phyloP scores from a whole-genome alignment of 2,888 invertebrate genomes.

The Lydus trimaculatus region DNA sequence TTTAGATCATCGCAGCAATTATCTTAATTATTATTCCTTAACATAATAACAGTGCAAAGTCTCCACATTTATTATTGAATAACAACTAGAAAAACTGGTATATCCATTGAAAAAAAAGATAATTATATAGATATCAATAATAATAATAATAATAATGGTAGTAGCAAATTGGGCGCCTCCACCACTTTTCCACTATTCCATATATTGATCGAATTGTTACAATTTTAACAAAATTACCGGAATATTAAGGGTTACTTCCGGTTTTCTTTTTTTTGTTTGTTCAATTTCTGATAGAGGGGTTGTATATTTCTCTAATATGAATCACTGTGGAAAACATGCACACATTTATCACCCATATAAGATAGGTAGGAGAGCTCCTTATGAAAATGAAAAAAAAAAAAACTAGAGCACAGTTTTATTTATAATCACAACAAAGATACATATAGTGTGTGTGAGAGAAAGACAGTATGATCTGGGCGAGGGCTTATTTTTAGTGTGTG shows the following conservation, averaged over 20 bases:
- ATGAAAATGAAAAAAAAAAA: too few species aligned
- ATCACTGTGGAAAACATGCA: background rate
- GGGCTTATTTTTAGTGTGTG: slow-evolving; percentile 34
- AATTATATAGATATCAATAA: too few species aligned
- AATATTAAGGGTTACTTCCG: background rate
- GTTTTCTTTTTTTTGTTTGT: too few species aligned
- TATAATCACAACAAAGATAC: slow-evolving; percentile 40
- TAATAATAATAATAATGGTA: background rate
- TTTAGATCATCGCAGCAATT: background rate
- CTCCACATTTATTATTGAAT: background rate
- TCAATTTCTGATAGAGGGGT: too few species aligned
- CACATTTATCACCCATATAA: background rate
- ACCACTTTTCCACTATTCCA: background rate
- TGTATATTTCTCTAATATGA: background rate
- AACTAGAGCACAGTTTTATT: slow-evolving; percentile 55
- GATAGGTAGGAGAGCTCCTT: slow-evolving; percentile 4
- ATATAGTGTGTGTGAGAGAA: background rate
- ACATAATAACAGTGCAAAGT: background rate
- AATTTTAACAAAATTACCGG: background rate
- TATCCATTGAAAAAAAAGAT: too few species aligned
- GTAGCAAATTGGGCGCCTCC: background rate
- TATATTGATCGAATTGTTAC: background rate
- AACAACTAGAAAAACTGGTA: background rate
- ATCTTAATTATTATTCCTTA: background rate
- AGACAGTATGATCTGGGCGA: slow-evolving; percentile 25